These are phyloP conservation scores for Urechis unicinctus DNA, from an alignment of 2,888 invertebrate species.

Conservation along the genomic window DNA sequence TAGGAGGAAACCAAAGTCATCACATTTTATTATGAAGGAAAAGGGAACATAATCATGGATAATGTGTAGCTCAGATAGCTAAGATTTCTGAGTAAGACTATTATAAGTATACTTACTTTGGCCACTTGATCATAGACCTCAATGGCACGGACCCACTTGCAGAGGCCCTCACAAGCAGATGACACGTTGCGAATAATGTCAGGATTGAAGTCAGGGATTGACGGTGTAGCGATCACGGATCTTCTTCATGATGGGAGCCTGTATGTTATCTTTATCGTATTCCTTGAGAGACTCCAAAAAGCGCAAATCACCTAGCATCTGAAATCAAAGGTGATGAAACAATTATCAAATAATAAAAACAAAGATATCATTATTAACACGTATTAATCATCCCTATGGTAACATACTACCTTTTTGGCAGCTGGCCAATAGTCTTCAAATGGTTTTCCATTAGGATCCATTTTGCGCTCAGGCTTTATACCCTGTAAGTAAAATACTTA, in stretches of 20 bases:
- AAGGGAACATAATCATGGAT: too few species aligned
- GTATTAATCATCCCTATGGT: not conserved
- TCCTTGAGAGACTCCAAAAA: slow-evolving; percentile 46
- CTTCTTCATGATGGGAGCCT: slow-evolving; percentile 37
- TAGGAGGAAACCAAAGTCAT: not conserved
- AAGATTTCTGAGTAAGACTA: not conserved
- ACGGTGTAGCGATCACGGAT: slow-evolving; percentile 41
- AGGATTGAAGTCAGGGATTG: slow-evolving; percentile 47
- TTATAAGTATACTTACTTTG: slow-evolving; percentile 27
- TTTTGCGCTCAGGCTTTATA: slow-evolving; percentile 43
- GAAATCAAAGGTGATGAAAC: not conserved
- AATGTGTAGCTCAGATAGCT: not conserved
- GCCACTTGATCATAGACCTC: slow-evolving; percentile 47
- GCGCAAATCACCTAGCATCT: slow-evolving; percentile 48
- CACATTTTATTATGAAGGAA: not conserved
- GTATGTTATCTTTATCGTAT: slow-evolving; percentile 49
- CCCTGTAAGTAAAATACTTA: slow-evolving; percentile 22
- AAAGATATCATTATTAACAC: not conserved
- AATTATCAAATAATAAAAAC: not conserved
- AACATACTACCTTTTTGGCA: slow-evolving; percentile 38
- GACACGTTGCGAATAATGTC: slow-evolving; percentile 46
- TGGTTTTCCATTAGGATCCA: slow-evolving; percentile 37
- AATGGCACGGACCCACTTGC: slow-evolving; percentile 48
- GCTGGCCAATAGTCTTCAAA: slow-evolving; percentile 48
- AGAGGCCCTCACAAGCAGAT: slow-evolving; percentile 49